Evolutionary conservation across 37 sponge, comb jelly and placozoan species (phyloP), one percentile per base, ranked within the genome.

Genomic region (Mnemiopsis leidyi): DNA sequence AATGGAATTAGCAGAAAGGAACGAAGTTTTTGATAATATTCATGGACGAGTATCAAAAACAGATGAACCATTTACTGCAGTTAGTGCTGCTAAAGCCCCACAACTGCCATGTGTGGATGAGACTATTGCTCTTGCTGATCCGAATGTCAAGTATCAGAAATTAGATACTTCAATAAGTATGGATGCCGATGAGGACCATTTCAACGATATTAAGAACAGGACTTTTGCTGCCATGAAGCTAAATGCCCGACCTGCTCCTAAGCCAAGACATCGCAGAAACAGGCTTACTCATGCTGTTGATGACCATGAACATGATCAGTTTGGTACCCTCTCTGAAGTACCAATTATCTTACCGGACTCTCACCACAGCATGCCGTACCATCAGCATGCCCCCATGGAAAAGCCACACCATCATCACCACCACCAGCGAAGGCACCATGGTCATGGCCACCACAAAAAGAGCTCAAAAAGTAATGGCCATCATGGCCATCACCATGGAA

Each of bases 181-280:
- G 16, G 90, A 85, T 85, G 35, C 32, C 0, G 79, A 77, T 13
- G 79, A 77, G 33, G 61, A 85, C 25, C 40, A 85, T 26, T 85
- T 85, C 29, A 40, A 38, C 39, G 90, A 38, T 28, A 85, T 85
- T 25, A 85, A 85, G 61, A 39, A 40, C 29, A 36, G 36, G 61
- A 40, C 90, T 24, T 85, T 85, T 85, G 90, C 90, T 85, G 90
- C 90, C 5, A 85, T 85, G 90, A 85, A 85, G 90, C 24, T 85
- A 25, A 85, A 85, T 25, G 90, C 90, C 39, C 40, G 90, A 23
- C 90, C 90, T 21, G 90, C 36, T 29, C 32, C 33, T 9, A 40
- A 40, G 7, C 5, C 90, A 28, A 35, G 61, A n/a, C 39, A 26
- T 26, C 21, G 90, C 25, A 85, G 90, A 37, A 85, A 85, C 90